phyloP scores from a whole-genome alignment of 2,113 vertebrate genomes.

The Astatotilapia flaviijosephi region DNA sequence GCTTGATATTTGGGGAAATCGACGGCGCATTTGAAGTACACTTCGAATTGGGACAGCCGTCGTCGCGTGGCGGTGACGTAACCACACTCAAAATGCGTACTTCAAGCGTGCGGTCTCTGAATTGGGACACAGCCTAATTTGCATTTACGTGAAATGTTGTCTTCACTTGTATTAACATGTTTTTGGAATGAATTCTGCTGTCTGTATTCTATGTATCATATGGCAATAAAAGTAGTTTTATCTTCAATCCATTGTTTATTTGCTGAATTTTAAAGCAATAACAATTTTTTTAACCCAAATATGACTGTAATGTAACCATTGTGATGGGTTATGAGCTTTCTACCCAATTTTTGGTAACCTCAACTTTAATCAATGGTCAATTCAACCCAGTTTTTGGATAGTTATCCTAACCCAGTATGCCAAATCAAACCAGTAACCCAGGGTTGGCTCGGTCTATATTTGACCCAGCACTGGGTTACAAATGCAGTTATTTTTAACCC shows the following conservation, averaged over 20 bases:
- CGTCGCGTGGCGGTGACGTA: too few relatives aligned
- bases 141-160: neutral
- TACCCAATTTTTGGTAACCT: neutral
- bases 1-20: too few relatives aligned
- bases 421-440: neutral
- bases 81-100: too few relatives aligned
- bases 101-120: too few relatives aligned
- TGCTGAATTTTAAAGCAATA: neutral
- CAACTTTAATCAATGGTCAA: neutral
- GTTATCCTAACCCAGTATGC: neutral
- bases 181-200: neutral
- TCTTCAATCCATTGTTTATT: neutral
- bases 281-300: neutral
- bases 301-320: neutral
- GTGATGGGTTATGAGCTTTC: neutral
- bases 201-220: neutral
- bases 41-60: too few relatives aligned
- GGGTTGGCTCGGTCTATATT: too few relatives aligned
- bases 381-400: neutral
- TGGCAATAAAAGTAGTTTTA: neutral
- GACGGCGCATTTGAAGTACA: too few relatives aligned
- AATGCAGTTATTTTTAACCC: too few relatives aligned
- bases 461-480: too few relatives aligned
- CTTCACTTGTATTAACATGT: neutral
- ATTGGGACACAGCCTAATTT: too few relatives aligned